Evolutionary conservation across 1,140 invertebrate genomes (phyloP), one percentile per base, ranked within the genome.

Genomic region (Manduca sexta): DNA sequence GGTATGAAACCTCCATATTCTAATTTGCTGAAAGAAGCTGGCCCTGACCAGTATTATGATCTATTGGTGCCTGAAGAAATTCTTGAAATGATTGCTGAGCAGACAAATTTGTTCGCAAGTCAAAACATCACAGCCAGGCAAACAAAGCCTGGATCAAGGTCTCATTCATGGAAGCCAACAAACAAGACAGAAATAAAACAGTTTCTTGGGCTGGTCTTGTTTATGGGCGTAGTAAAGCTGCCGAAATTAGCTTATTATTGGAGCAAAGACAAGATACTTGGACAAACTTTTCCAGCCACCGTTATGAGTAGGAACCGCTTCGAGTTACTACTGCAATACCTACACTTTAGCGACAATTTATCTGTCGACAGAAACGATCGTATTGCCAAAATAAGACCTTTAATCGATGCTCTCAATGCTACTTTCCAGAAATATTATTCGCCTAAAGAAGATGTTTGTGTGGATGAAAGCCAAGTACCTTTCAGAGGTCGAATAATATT

Each of bases 401-500:
- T 67, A 45, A 58, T 67, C 44, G 56, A 63, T 56, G 44, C 48
- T 45, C 48, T 80, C 37, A 62, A 59, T 54, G 61, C 45, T 44
- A 73, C 60, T 62, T 84, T 68, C 50, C 52, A 53, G 47, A 54
- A 75, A 58, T 71, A 72, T 60, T 72, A 74, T 26, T 26, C 21
- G 21, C 4, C 21, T 41, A 63, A 60, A 34, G 52, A 74, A 67
- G 64, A 66, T 41, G 45, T 82, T 57, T 69, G 63, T 56, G 60
- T 82, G 48, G 65, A 65, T 38, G 56, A 83, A 64, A 70, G 61
- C 42, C 55, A 71, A 44, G 64, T 80, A 18, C 69, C 74, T 15
- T 84, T 70, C 47, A 46, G 66, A 44, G 71, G 74, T 30, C 52
- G 77, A 34, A 60, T 84, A 30, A 55, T 70, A 64, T 81, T 72